Conservation (phyloP, 2,888 invertebrate species). For the Carterocephalus palaemon region DNA sequence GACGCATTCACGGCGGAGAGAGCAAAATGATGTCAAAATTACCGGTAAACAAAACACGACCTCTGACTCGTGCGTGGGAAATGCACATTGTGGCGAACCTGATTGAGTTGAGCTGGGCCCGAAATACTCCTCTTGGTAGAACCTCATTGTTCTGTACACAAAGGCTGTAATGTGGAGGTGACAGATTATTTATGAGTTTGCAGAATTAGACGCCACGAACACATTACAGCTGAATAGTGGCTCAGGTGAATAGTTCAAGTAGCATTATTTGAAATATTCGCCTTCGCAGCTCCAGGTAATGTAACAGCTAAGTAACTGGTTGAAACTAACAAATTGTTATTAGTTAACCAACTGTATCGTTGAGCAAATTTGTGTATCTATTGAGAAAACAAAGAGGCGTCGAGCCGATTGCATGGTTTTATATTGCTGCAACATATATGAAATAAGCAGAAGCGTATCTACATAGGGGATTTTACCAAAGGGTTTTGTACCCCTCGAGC, state of each 20-base stretch:
- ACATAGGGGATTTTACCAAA: no score
- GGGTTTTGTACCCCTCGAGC: no score
- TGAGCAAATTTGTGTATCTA: no score
- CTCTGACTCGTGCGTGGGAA: conserved; percentile 24
- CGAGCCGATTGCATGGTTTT: no score
- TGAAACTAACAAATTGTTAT: conserved; percentile 15
- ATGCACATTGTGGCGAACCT: conserved; percentile 20
- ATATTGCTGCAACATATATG: no score
- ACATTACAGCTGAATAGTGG: conserved; percentile 35
- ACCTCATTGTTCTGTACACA: conserved; percentile 35
- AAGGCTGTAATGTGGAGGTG: conserved; percentile 37
- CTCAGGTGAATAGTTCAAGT: conserved; percentile 31
- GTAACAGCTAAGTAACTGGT: conserved; percentile 2
- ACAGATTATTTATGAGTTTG: conserved; percentile 38
- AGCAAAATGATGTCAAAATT: conserved; percentile 26
- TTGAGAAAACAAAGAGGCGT: no score
- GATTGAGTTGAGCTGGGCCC: conserved; percentile 22
- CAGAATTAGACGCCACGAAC: conserved; percentile 37
- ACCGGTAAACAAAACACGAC: conserved; percentile 25
- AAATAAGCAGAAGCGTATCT: no score
- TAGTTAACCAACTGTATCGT: no score
- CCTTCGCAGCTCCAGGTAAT: conserved; percentile 4
- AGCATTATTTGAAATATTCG: conserved; percentile 24
- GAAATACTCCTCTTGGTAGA: conserved; percentile 19
- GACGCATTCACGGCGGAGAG: conserved; percentile 19